Base-by-base conservation (phyloP, 2,113 vertebrate genomes). In the Smithornis capensis region DNA sequence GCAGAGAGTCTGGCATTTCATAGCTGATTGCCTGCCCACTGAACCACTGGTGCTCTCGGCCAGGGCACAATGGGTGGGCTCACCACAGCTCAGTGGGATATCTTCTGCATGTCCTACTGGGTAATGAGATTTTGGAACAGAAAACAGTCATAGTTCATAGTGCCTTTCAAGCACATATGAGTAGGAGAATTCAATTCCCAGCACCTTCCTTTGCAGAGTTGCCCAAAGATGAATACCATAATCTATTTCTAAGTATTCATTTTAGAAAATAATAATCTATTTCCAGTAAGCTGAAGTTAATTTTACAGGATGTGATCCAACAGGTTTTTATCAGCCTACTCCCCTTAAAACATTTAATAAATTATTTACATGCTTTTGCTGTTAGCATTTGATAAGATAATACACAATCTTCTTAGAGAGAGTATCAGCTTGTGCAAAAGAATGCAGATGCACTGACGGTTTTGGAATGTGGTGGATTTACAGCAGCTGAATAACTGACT, bases 401-500 rank as follows among this genome's bases (percentile, higher is more conserved):
- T 60, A 59, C 60, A 65, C 23, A 24, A 63, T 65, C 37, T 68
- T 89, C 65, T 17, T 28, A 75, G 38, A 77, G 50, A 69, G 76
- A 38, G 14, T 17, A 29, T 81, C 57, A 91, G 67, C 38, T 86
- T 70, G 27, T 87, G 52, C 8, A 18, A 64, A 90, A 89, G 91
- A 87, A 89, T 52, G 83, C 38, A 91, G 65, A 89, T 52, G 44
- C 65, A 71, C 65, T 65, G 87, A 95, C 2, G 2, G 62, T 33
- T 94, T 74, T 60, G 65, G 92, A 93, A 95, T 28, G 64, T 12
- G 27, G 45, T 35, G 56, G 59, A 78, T 87, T 83, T 84, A 60
- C 50, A 95, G 55, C 67, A 90, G 91, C 71, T 85, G 89, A 94
- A 88, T 70, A 92, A 83, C 19, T 73, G 37, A 68, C 67, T 73